These are phyloP conservation scores for Zaprionus taronus DNA, from an alignment of 1,140 invertebrate genomes.

Conservation along the genomic window DNA sequence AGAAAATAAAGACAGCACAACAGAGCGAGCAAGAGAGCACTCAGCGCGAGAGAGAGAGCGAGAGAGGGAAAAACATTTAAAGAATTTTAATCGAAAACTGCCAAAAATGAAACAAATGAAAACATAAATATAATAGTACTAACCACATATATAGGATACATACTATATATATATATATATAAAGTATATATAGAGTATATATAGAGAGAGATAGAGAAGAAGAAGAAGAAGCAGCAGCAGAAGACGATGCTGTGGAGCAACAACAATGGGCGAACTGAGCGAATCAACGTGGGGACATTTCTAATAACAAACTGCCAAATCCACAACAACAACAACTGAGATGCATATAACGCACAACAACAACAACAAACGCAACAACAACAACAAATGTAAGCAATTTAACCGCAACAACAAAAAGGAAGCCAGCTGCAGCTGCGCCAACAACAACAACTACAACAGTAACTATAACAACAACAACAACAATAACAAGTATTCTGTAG, in stretches of 20 bases:
- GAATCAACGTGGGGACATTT: conserved; percentile 30
- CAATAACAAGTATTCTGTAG: conserved; percentile 27
- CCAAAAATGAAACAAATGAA: conserved; percentile 57
- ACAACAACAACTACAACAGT: conserved; percentile 26
- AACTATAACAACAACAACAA: conserved; percentile 10
- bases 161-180: conserved; percentile 20
- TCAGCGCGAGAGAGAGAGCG: not conserved
- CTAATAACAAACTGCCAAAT: conserved; percentile 75
- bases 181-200: conserved; percentile 33
- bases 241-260: not conserved
- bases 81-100: conserved; percentile 81
- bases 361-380: conserved; percentile 22
- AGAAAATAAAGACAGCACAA: not conserved
- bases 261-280: conserved; percentile 16
- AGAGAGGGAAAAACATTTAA: conserved; percentile 58
- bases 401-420: conserved; percentile 13
- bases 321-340: conserved; percentile 45
- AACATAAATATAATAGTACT: conserved; percentile 38
- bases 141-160: conserved; percentile 43
- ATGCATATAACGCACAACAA: conserved; percentile 54
- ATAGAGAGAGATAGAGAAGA: not conserved
- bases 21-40: not conserved
- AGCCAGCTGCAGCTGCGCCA: conserved; percentile 9
- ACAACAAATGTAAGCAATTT: conserved; percentile 17
- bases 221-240: not conserved